Evolutionary conservation across 2,888 invertebrate genomes (phyloP).

Genomic region (Scaptomyza tumidula): DNA sequence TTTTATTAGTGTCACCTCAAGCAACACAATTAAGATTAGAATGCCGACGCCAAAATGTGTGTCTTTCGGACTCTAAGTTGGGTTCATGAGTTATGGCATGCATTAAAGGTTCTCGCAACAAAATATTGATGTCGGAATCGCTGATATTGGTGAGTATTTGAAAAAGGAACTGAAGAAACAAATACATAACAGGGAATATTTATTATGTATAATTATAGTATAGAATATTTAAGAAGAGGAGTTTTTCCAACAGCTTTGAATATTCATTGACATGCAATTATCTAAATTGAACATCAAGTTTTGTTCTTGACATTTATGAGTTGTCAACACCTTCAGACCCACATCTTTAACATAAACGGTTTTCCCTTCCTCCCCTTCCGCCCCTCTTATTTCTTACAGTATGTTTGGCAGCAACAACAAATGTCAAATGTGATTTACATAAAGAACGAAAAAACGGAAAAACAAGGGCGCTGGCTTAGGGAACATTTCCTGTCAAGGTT

Average conservation of each 20-base stretch:
- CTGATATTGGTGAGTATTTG: constrained; percentile 30
- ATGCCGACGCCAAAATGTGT: constrained; percentile 43
- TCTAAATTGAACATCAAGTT: constrained; percentile 11
- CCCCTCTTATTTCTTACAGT: neutral
- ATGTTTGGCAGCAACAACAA: constrained; percentile 46
- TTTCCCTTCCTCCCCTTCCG: constrained; percentile 5
- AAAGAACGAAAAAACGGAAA: constrained; percentile 22
- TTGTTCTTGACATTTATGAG: constrained; percentile 63
- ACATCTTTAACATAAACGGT: constrained; percentile 21
- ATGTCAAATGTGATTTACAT: constrained; percentile 66
- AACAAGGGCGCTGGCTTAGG: neutral
- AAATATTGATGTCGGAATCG: constrained; percentile 10
- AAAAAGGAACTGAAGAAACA: neutral
- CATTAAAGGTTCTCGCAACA: constrained; percentile 64
- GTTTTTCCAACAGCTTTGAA: neutral
- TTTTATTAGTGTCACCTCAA: constrained; percentile 75
- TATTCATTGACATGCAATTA: constrained; percentile 8
- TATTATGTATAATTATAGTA: neutral
- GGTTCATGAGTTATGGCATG: constrained; percentile 78
- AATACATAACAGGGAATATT: neutral
- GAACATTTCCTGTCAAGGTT: neutral
- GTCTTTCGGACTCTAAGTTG: constrained; percentile 17
- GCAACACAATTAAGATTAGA: constrained; percentile 70
- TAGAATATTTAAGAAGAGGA: neutral
- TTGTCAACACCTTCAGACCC: constrained; percentile 35